Evolutionary conservation across 2,113 vertebrate species (phyloP), one percentile per base, ranked within the genome.

Genomic region (Dicerorhinus sumatrensis): DNA sequence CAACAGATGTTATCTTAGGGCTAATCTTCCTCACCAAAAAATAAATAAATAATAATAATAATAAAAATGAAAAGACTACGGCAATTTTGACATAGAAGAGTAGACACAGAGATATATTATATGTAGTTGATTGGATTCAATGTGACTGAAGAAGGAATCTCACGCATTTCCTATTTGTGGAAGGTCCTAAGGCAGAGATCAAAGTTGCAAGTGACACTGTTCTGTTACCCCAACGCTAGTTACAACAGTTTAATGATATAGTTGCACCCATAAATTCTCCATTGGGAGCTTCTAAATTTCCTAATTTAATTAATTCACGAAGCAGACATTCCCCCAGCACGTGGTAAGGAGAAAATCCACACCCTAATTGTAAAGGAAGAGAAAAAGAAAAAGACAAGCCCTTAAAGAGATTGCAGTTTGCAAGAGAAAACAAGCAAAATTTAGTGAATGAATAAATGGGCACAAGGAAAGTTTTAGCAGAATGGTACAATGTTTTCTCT

Each of bases 331-430:
- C 7, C 39, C 25, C 33, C 3, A 63, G 1, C 2, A 31, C 1
- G 29, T 20, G 2, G 2, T 39, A 60, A 86, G 1, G 9, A 46
- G 10, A 58, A 92, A 86, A 93, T 39, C 6, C 20, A 42, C n/a
- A 4, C 0, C 5, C 1, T 56, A 31, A 21, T 20, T 86, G 0
- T 63, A 56, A 36, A 65, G 10, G 1, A 3, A 8, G 63, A 27
- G 6, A 70, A 3, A 67, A 23, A 72, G 3, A 6, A 16, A 56
- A 65, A 72, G 25, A n/a, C 4, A 82, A 25, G 4, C 2, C 5
- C 12, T 87, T 62, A 83, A 36, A 65, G 13, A 42, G 7, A 72
- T 9, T 72, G 8, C 14, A 31, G 39, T 17, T 54, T 60, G 21
- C 11, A 23, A n/a, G 29, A 70, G 51, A 36, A 70, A 85, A 51